phyloP scores from a whole-genome alignment of 2,888 invertebrate species.

The Sarcophaga subvicina region DNA sequence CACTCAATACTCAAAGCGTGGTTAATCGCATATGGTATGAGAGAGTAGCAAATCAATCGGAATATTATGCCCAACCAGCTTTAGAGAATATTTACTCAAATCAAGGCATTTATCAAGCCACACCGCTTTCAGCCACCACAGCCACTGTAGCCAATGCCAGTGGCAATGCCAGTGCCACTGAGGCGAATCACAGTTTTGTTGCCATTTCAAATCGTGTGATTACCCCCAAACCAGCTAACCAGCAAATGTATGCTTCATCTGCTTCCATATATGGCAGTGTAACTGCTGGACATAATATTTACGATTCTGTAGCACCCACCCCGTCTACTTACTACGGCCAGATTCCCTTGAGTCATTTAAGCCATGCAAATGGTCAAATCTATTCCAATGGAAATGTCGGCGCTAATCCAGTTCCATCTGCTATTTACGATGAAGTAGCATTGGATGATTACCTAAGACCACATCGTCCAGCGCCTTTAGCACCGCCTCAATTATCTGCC shows the following conservation, averaged over 20 bases:
- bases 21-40: conserved; percentile 83
- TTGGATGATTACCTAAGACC: conserved; percentile 82
- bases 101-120: conserved; percentile 69
- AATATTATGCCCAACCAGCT: conserved; percentile 77
- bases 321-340: conserved; percentile 80
- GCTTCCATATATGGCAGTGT: conserved; percentile 76
- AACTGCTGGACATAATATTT: conserved; percentile 75
- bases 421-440: conserved; percentile 81
- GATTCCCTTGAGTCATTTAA: conserved; percentile 74
- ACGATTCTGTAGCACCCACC: conserved; percentile 79
- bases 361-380: conserved; percentile 59
- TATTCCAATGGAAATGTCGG: conserved; percentile 71
- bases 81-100: conserved; percentile 77
- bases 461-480: conserved; percentile 85
- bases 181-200: conserved; percentile 79
- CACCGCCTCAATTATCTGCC: conserved; percentile 82
- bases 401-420: conserved; percentile 67
- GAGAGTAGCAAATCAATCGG: conserved; percentile 74
- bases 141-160: neutral
- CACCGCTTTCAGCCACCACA: conserved; percentile 50
- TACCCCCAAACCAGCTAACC: conserved; percentile 72
- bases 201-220: conserved; percentile 80
- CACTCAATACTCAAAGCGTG: conserved; percentile 79
- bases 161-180: conserved; percentile 32
- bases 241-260: conserved; percentile 74